Percentiles rank a stretch among this genome's conserved stretches.
These are phyloP conservation scores for Rhinella marina DNA, from an alignment of 2,797 vertebrate genomes.

Conservation along the genomic window DNA sequence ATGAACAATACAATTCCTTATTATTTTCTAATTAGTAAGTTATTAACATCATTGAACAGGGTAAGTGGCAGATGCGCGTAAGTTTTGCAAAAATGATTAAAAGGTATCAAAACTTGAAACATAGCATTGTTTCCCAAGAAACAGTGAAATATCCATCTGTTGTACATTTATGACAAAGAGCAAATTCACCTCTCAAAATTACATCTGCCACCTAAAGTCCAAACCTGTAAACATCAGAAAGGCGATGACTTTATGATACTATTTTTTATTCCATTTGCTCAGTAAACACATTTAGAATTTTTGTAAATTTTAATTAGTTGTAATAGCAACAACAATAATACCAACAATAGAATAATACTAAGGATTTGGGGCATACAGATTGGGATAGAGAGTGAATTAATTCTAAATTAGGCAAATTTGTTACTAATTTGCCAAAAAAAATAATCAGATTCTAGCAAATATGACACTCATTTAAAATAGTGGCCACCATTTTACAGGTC, in stretches of 20 bases:
- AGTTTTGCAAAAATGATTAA: constrained; percentile 74
- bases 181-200: constrained; percentile 72
- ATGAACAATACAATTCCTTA: constrained; percentile 62
- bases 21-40: constrained; percentile 66
- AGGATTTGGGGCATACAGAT: too few species aligned
- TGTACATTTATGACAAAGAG: constrained; percentile 67
- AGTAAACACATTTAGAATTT: not conserved
- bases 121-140: constrained; percentile 69
- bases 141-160: constrained; percentile 72
- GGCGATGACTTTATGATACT: not conserved
- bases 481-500: too few species aligned
- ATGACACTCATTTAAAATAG: too few species aligned
- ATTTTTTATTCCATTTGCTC: not conserved
- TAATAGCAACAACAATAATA: not conserved
- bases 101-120: constrained; percentile 70
- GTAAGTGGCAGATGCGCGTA: constrained; percentile 73
- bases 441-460: too few species aligned
- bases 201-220: constrained; percentile 68
- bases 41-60: constrained; percentile 69
- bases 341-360: not conserved
- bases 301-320: too few species aligned
- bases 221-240: constrained; percentile 48
- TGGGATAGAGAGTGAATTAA: too few species aligned
- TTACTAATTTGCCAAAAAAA: too few species aligned
- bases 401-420: too few species aligned